Evolutionary conservation across 2,113 vertebrate species (phyloP).

Genomic region (Numenius arquata): DNA sequence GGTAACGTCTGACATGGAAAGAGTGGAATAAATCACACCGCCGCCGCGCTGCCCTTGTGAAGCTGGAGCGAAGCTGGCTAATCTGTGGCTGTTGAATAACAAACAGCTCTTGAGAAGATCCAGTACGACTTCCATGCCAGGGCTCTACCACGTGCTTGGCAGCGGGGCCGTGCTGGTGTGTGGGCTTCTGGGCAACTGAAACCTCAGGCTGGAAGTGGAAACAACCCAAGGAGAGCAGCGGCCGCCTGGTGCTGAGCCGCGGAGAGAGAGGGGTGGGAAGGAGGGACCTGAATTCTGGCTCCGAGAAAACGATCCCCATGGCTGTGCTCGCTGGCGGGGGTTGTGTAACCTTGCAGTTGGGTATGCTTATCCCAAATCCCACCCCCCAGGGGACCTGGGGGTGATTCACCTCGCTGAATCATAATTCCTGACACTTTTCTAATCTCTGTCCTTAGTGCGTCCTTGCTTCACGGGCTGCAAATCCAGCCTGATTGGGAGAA

Average conservation of each 20-base stretch:
- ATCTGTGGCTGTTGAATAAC: slow-evolving; percentile 29
- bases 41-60: neutral
- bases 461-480: neutral
- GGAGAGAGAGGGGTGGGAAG: neutral
- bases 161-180: neutral
- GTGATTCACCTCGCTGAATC: slow-evolving; percentile 58
- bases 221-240: slow-evolving; percentile 5
- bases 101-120: slow-evolving; percentile 6
- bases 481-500: neutral
- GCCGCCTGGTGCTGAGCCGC: neutral
- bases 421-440: slow-evolving; percentile 51
- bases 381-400: neutral
- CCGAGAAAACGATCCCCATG: neutral
- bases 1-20: neutral
- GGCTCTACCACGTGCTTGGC: slow-evolving; percentile 42
- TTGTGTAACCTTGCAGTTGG: slow-evolving; percentile 24
- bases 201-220: slow-evolving; percentile 34
- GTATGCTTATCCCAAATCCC: slow-evolving; percentile 7
- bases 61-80: neutral
- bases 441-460: neutral
- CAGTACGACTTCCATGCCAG: neutral
- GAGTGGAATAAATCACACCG: neutral
- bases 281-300: neutral
- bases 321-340: neutral
- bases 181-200: slow-evolving; percentile 52